Conservation (phyloP, 2,888 invertebrate species). For the Agonopterix arenella region DNA sequence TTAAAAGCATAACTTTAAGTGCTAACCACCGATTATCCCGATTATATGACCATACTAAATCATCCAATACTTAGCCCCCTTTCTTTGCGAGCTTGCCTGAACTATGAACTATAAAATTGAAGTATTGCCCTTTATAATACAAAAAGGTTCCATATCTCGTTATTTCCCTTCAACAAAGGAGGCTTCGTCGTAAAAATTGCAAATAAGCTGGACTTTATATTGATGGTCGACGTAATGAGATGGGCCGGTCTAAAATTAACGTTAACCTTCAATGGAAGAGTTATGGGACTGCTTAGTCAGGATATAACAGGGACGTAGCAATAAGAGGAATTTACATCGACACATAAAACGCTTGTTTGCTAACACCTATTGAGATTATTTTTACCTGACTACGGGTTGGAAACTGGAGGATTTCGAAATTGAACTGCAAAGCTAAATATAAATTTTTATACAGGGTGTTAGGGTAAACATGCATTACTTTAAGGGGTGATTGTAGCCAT, state of each 20-base stretch:
- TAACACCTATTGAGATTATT: no score
- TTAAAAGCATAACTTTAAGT: constrained; percentile 45
- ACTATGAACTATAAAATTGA: constrained; percentile 75
- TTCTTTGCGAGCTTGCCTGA: constrained; percentile 41
- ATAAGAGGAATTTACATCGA: no score
- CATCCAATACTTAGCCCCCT: constrained; percentile 60
- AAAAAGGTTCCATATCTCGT: constrained; percentile 59
- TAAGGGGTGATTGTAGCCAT: no score
- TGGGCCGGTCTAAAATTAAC: constrained; percentile 27
- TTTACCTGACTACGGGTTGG: no score
- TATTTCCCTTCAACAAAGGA: constrained; percentile 44
- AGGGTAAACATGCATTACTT: no score
- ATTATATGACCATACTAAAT: constrained; percentile 66
- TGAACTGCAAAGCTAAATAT: no score
- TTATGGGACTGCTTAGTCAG: constrained; percentile 13
- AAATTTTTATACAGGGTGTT: no score
- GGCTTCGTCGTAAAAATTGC: constrained; percentile 62
- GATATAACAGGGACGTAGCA: no score
- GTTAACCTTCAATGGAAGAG: constrained; percentile 12
- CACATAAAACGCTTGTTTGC: no score
- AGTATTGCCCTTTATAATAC: constrained; percentile 57
- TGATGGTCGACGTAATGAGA: constrained; percentile 46
- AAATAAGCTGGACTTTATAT: constrained; percentile 57
- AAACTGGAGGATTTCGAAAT: no score
- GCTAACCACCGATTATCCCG: constrained; percentile 62